Base-by-base conservation (phyloP, 1,140 invertebrate genomes). In the Drosophila malerkotliana region DNA sequence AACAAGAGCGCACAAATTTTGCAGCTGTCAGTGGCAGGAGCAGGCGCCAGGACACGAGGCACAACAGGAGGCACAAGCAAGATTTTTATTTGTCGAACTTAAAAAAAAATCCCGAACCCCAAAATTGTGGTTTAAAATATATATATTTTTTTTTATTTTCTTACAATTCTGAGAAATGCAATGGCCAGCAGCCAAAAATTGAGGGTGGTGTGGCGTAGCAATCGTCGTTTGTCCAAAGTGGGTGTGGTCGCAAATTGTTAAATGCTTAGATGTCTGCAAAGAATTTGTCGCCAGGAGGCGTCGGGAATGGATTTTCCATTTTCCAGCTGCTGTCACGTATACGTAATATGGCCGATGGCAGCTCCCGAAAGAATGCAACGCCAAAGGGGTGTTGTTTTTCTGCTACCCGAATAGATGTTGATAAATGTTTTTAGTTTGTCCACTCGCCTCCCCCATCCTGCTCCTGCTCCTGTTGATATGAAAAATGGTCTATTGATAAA, bases 1-100 rank as follows among this genome's bases (percentile, higher is more conserved):
- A 82, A 88, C 79, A 88, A 82, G 82, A 83, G 66, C 60, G 74
- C 62, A 87, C 75, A 88, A 88, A 88, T 88, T 88, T 82, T 88
- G 76, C 76, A 83, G 79, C 83, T 88, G 83, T 83, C 83, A 88
- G 68, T 61, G 51, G 63, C 81, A 85, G 47, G 52, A 57, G 44
- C 15, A 85, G 47, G 55, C 49, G 54, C 59, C 60, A 53, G 79
- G 49, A 66, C 77, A 58, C 64, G 49, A 56, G 63, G 60, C 51
- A 74, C 68, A 87, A 66, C 77, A 58, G 61, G 49, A 56, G 63
- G 60, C 51, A 74, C 68, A 87, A 83, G 79, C 51, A 49, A 30
- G 41, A 60, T 66, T 77, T 72, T 72, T 64, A 69, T 62, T 61
- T 63, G 26, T 44, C 41, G 41, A 47, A 47, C 7, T 14, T 18